Conservation (phyloP, 2,113 vertebrate genomes). For the Saccopteryx bilineata region DNA sequence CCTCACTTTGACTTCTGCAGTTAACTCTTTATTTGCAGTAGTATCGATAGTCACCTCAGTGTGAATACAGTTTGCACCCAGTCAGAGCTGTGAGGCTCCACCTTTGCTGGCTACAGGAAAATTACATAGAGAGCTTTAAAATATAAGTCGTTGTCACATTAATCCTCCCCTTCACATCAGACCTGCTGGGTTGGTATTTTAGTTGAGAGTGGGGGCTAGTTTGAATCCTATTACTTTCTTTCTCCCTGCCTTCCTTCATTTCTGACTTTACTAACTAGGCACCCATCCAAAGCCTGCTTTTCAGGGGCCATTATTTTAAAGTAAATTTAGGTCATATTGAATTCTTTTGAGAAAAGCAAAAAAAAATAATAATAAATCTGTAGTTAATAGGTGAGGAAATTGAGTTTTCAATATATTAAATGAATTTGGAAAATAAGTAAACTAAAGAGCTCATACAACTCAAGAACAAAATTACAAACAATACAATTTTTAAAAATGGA, state of each 20-base stretch:
- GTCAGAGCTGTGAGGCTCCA: background rate
- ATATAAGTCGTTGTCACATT: background rate
- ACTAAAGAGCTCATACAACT: background rate
- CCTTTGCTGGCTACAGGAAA: background rate
- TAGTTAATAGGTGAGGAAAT: slow-evolving; percentile 14
- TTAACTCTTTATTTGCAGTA: background rate
- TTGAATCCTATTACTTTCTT: background rate
- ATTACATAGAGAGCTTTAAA: background rate
- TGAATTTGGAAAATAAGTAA: slow-evolving; percentile 26
- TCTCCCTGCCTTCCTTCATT: background rate
- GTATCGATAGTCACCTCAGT: background rate
- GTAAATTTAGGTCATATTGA: background rate
- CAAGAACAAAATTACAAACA: background rate
- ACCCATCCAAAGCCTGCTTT: background rate
- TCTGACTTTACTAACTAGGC: background rate
- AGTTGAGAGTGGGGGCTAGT: background rate
- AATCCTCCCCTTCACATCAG: background rate
- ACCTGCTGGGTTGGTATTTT: background rate
- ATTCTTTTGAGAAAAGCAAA: background rate
- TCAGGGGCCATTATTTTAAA: slow-evolving; percentile 42
- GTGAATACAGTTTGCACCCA: background rate
- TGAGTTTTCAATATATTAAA: background rate
- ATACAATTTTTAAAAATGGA: background rate
- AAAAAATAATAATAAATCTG: background rate
- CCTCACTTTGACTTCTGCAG: background rate